A percentile compares a stretch with the other conserved stretches of the same genome.
Evolutionary conservation across 2,888 invertebrate species (phyloP).

Genomic region (Taenaris catops): DNA sequence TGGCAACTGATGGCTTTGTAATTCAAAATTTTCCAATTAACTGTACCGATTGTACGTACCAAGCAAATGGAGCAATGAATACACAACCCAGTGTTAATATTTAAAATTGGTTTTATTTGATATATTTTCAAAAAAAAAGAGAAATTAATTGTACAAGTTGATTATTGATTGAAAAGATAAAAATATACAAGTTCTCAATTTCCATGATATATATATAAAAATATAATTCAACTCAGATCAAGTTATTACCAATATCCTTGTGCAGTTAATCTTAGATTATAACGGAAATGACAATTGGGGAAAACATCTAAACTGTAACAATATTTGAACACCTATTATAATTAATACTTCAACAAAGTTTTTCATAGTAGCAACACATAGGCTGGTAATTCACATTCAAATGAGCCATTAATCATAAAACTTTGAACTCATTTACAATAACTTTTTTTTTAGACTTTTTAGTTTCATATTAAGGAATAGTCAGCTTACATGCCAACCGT

Average conservation of each 20-base stretch:
- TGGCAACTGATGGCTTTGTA: too few relatives aligned
- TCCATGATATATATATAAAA: slow-evolving; percentile 76
- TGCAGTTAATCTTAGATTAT: slow-evolving; percentile 69
- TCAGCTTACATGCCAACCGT: slow-evolving; percentile 27
- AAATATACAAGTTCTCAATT: slow-evolving; percentile 75
- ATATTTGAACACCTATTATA: slow-evolving; percentile 77
- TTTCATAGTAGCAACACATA: slow-evolving; percentile 65
- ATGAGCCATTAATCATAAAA: slow-evolving; percentile 73
- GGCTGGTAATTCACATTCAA: slow-evolving; percentile 62
- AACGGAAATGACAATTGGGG: slow-evolving; percentile 65
- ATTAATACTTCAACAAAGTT: slow-evolving; percentile 71
- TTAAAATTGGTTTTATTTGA: slow-evolving; percentile 79
- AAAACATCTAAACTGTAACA: slow-evolving; percentile 77
- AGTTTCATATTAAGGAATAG: slow-evolving; percentile 57
- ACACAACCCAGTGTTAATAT: slow-evolving; percentile 39
- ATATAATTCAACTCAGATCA: slow-evolving; percentile 78
- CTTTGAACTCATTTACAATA: slow-evolving; percentile 72
- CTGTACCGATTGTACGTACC: not conserved
- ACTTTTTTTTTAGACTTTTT: slow-evolving; percentile 59
- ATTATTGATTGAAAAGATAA: slow-evolving; percentile 76
- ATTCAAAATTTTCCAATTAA: too few relatives aligned
- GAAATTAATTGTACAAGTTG: slow-evolving; percentile 77
- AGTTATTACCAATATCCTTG: slow-evolving; percentile 78
- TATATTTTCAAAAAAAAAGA: slow-evolving; percentile 70
- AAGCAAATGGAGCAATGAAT: slow-evolving; percentile 19